Base-by-base conservation (phyloP, 2,888 invertebrate species). In the Scaptomyza tumidula region DNA sequence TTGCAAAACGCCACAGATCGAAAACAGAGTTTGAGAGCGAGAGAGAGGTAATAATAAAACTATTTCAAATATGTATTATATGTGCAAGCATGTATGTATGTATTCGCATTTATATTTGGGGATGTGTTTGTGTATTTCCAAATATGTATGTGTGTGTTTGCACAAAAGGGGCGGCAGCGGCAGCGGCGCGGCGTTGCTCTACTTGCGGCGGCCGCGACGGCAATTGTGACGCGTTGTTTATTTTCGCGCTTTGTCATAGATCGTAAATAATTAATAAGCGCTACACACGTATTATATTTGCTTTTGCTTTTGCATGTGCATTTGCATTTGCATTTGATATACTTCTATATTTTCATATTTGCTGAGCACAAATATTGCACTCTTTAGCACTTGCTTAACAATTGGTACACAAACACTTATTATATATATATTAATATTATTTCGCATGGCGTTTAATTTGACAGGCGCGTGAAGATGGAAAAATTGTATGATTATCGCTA, bases 341-440 rank as follows among this genome's bases (percentile, higher is more conserved):
- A 27, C 33, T 68, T 73, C 60, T 41, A 16, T 41, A 35, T 54
- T 63, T 54, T 61, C 35, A 19, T 44, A 49, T 63, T 71, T 61
- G 37, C 61, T 59, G 57, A 43, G 62, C 72, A 65, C 59, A 35
- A 79, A 79, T 75, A 72, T 63, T 73, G 63, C 76, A 72, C 72
- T 61, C n/a, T 67, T 75, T 80, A 75, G 61, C 80, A 83, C 84
- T 73, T 70, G 41, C 52, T 63, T 71, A 55, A 63, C 56, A 67
- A 45, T 53, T 62, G 39, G 44, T 55, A 59, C 52, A 62, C 69
- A 70, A 58, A 62, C 58, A 72, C 52, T 61, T 74, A 54, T 54
- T 56, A 46, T 43, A 63, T 56, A 46, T 43, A 63, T 52, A 53
- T 19, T 39, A 43, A 44, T 53, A 53, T 39, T 71, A 68, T 71